These are phyloP conservation scores for Pseudonaja textilis DNA, from an alignment of 2,113 vertebrate species.

Conservation along the genomic window DNA sequence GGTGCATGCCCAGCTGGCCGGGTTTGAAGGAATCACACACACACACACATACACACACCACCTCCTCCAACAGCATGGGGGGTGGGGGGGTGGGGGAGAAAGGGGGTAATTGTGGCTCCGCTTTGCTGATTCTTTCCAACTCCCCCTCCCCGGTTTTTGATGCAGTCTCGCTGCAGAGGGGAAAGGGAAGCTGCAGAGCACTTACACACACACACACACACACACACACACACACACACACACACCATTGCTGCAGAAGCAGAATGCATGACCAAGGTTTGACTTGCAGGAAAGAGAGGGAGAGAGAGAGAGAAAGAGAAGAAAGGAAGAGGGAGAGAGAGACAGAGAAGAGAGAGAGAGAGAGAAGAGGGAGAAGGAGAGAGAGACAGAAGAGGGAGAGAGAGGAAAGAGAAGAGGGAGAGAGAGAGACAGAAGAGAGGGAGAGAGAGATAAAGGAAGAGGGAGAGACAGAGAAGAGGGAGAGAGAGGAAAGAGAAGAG, in stretches of 20 bases:
- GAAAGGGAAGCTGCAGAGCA: constrained; percentile 62
- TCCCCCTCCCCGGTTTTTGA: constrained; percentile 38
- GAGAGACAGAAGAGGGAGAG: too few relatives aligned
- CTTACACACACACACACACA: not conserved
- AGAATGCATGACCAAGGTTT: constrained; percentile 32
- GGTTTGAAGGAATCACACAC: not conserved
- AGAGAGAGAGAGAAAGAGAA: not conserved
- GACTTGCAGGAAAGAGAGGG: not conserved
- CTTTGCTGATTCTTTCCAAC: accelerated
- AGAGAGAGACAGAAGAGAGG: too few relatives aligned
- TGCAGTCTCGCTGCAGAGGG: constrained; percentile 71
- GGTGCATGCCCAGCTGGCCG: not conserved
- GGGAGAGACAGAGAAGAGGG: too few relatives aligned
- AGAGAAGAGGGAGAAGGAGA: not conserved
- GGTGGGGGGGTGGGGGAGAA: not conserved
- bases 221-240: too few relatives aligned
- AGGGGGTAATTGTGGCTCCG: not conserved
- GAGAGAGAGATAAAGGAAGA: too few relatives aligned
- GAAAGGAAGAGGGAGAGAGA: not conserved
- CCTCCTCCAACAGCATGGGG: not conserved
- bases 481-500: too few relatives aligned
- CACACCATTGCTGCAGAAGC: constrained; percentile 36
- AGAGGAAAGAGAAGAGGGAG: too few relatives aligned
- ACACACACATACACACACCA: too few relatives aligned
- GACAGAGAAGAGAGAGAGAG: too few relatives aligned